Evolutionary conservation across 2,888 invertebrate species (phyloP).

Genomic region (Parelbella ahira): DNA sequence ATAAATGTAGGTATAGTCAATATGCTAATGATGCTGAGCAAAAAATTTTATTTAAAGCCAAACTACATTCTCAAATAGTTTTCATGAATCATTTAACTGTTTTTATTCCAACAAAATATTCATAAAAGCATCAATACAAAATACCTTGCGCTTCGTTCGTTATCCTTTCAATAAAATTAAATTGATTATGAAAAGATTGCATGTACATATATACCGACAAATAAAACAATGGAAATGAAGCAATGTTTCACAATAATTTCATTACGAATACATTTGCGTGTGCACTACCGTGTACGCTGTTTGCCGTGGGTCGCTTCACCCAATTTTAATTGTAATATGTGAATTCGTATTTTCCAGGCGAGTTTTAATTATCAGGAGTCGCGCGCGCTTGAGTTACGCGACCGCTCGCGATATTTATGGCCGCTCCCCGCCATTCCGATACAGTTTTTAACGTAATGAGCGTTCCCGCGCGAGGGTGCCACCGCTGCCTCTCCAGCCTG

Average conservation of each 20-base stretch:
- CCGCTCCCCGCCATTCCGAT: constrained; percentile 70
- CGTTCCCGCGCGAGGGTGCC: constrained; percentile 43
- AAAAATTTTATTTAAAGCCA: too few relatives aligned
- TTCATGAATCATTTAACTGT: too few relatives aligned
- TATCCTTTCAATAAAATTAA: constrained; percentile 16
- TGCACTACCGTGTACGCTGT: constrained; percentile 36
- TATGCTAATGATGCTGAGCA: too few relatives aligned
- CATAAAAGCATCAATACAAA: too few relatives aligned
- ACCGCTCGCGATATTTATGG: constrained; percentile 80
- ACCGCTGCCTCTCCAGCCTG: constrained; percentile 28
- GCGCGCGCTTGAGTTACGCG: constrained; percentile 77
- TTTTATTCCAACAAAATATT: too few relatives aligned
- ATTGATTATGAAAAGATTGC: constrained; percentile 8
- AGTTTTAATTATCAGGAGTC: constrained; percentile 81
- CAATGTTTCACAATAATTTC: constrained; percentile 33
- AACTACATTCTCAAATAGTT: too few relatives aligned
- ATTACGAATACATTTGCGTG: constrained; percentile 34
- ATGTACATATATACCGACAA: constrained; percentile 5
- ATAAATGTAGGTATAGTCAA: too few relatives aligned
- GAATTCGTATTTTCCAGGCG: constrained; percentile 74
- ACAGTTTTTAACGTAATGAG: constrained; percentile 81
- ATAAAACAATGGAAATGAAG: constrained; percentile 23
- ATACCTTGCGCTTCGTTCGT: too few relatives aligned
- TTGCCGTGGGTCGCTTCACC: constrained; percentile 63
- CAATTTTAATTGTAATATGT: constrained; percentile 79